Percentiles rank a stretch among this genome's conserved stretches.
phyloP scores from a whole-genome alignment of 2,888 invertebrate genomes.

The Bombylius discolor region DNA sequence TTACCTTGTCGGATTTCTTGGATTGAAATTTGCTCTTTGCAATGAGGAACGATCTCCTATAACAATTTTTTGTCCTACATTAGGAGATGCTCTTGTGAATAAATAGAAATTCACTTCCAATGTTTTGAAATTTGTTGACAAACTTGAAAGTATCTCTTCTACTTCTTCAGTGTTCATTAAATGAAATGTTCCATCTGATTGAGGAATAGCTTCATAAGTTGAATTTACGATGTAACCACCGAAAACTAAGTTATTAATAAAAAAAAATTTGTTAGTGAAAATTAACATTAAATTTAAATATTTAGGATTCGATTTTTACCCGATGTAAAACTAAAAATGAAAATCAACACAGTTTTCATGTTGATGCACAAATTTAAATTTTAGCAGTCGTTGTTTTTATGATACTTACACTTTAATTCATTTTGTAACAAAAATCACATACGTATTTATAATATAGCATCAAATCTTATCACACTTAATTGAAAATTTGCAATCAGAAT shows the following conservation, averaged over 20 bases:
- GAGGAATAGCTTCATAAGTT: not conserved
- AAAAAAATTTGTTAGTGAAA: not conserved
- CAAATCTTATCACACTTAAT: too few species aligned
- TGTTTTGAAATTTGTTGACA: not conserved
- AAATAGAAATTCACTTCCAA: not conserved
- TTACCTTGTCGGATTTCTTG: conserved; percentile 1
- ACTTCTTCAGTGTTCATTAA: not conserved
- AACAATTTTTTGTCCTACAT: not conserved
- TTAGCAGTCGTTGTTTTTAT: too few species aligned
- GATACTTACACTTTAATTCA: too few species aligned
- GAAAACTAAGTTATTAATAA: not conserved
- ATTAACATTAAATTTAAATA: too few species aligned
- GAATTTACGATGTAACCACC: not conserved
- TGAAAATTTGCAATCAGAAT: too few species aligned
- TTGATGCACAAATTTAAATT: too few species aligned
- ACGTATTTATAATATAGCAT: too few species aligned
- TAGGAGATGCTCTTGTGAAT: not conserved
- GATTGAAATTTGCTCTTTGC: not conserved
- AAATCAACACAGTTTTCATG: too few species aligned
- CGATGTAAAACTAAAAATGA: too few species aligned
- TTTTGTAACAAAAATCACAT: too few species aligned
- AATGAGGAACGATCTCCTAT: not conserved
- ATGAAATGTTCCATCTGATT: not conserved
- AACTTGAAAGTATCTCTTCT: not conserved
- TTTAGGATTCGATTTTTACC: too few species aligned